These are phyloP conservation scores for Steatocranus sp. DNA, from an alignment of 2,797 vertebrate species.

Conservation along the genomic window DNA sequence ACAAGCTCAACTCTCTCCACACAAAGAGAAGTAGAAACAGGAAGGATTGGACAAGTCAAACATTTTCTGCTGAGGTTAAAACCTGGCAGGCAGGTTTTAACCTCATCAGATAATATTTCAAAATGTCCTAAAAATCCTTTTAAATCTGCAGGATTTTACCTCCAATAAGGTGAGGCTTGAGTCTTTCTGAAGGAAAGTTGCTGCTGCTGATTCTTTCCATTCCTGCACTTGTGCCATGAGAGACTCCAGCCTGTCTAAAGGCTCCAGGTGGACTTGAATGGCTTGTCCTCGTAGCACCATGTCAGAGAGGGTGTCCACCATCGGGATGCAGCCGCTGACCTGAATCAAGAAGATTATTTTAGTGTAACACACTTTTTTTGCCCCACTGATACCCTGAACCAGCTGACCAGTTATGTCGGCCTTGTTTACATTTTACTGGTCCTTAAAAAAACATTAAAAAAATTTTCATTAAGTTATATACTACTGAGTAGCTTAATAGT, in stretches of 20 bases:
- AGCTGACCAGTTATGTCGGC: neutral
- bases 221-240: conserved; percentile 84
- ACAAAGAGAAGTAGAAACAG: neutral
- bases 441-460: neutral
- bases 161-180: conserved; percentile 84
- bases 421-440: neutral
- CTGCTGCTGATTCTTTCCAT: conserved; percentile 88
- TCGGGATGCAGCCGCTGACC: conserved; percentile 77
- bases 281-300: conserved; percentile 84
- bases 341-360: conserved; percentile 33
- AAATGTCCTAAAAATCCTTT: neutral
- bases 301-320: conserved; percentile 81
- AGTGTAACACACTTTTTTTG: neutral
- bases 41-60: neutral
- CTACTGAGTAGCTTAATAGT: neutral
- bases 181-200: conserved; percentile 83
- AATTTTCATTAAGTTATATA: neutral
- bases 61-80: neutral
- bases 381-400: neutral
- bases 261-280: conserved; percentile 87
- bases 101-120: neutral
- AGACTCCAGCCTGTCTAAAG: conserved; percentile 84
- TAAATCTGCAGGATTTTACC: conserved; percentile 54
- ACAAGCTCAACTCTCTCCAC: neutral
- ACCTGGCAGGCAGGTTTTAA: neutral